Conservation (phyloP, 2,797 vertebrate genomes). For the Pangasius djambal region DNA sequence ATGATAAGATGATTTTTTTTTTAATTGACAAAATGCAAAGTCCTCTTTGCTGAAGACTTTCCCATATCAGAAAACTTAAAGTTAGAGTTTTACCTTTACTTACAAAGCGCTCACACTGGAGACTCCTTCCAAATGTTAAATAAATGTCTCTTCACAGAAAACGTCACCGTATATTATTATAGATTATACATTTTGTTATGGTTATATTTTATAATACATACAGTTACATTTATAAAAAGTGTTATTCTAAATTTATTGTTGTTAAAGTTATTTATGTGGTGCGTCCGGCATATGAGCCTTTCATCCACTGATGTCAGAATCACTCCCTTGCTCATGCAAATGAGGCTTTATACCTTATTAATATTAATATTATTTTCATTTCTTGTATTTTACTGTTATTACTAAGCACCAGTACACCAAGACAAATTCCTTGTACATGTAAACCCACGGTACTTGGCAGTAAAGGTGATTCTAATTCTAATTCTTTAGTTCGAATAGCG, state of each 20-base stretch:
- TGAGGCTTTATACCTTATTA: no score
- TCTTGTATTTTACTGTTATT: no score
- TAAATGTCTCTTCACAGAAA: neutral
- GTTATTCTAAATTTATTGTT: no score
- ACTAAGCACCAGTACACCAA: no score
- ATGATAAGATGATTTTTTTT: neutral
- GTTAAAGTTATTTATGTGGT: neutral
- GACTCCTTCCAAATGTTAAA: neutral
- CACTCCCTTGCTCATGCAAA: neutral
- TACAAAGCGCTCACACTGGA: neutral
- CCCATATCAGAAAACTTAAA: neutral
- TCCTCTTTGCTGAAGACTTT: neutral
- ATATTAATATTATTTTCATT: no score
- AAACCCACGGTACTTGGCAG: no score
- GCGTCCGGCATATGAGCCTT: neutral
- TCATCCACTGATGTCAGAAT: neutral
- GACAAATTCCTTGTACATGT: no score
- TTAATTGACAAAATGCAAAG: neutral
- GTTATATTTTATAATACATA: neutral
- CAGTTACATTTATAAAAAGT: no score
- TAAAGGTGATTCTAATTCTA: no score
- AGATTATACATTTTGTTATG: neutral
- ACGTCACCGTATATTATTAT: neutral
- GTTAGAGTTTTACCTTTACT: neutral
- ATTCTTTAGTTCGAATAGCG: neutral